Base-by-base conservation (phyloP, 2,888 invertebrate genomes). In the Tenthredo amoena region DNA sequence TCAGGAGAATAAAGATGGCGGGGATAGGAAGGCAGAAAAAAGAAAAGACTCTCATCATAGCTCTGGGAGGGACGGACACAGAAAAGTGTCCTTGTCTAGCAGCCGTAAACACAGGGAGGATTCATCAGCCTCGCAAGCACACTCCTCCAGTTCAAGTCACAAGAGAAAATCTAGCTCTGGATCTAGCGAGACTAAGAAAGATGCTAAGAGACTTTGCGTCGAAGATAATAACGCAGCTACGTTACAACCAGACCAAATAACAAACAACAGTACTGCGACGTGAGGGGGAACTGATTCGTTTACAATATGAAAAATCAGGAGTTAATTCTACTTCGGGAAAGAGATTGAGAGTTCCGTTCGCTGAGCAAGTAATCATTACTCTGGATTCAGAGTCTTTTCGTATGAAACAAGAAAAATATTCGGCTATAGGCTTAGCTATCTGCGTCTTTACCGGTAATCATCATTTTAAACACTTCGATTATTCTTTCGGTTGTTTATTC, bases 111-210 rank as follows among this genome's bases (percentile, higher is more conserved):
- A 82, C 68, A 88, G 87, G 77, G 87, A 87, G 6, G 88, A 87
- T 4, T 84, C 87, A 3, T 85, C 79, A 5, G 85, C 88, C 2
- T 87, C 87, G 84, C 89, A 90, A 79, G 88, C 90, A 0, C 90
- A 91, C 21, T 90, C 90, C 0, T 89, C 90, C 81, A 91, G 89
- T 72, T 91, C 91, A 5, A 90, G 90, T 83, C 90, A 91, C 81
- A 92, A 92, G 85, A 89, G 92, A 62, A 92, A 92, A 87, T 88
- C 89, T 0, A 91, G 89, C 71, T 90, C 90, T 0, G 86, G 88
- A 55, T 91, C 91, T 15, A 87, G 86, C 47, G 87, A 87, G 58
- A 84, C 84, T 21, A 89, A 89, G 12, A 90, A 89, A 62, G 91
- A 92, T 40, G 34, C 88, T 15, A 93, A 93, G 85, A 91, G 89